These are phyloP conservation scores for Sebastes reedi DNA, from an alignment of 2,797 vertebrate genomes.

Conservation along the genomic window DNA sequence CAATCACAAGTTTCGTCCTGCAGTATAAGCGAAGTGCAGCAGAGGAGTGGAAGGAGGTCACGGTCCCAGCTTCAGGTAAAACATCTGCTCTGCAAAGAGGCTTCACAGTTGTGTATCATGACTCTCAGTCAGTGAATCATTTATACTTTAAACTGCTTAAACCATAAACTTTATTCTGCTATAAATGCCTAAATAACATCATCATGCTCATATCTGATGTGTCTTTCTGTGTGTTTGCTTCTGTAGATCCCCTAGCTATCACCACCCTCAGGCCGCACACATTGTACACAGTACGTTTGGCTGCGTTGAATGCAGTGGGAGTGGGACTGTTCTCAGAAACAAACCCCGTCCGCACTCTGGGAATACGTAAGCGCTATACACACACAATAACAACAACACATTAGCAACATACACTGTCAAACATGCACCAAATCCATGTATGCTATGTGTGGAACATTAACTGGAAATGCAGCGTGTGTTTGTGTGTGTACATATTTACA, in stretches of 20 bases:
- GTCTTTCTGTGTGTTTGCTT: neutral
- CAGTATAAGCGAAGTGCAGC: slow-evolving; percentile 71
- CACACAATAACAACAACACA: neutral
- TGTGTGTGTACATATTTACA: neutral
- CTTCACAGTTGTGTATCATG: neutral
- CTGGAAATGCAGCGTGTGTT: neutral
- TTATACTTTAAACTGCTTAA: neutral
- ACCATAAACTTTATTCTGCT: neutral
- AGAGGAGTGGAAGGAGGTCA: slow-evolving; percentile 64
- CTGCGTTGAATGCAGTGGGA: slow-evolving; percentile 73
- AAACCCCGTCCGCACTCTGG: slow-evolving; percentile 60
- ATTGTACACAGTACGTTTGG: slow-evolving; percentile 73
- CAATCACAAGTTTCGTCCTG: slow-evolving; percentile 71
- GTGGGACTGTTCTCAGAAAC: slow-evolving; percentile 69
- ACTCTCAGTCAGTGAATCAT: neutral
- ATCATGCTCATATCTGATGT: neutral
- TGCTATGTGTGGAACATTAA: neutral
- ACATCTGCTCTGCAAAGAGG: neutral
- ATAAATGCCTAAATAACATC: neutral
- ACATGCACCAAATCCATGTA: neutral
- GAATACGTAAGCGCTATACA: slow-evolving; percentile 70
- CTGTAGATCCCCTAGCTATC: slow-evolving; percentile 61
- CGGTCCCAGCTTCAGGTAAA: slow-evolving; percentile 65
- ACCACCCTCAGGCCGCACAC: slow-evolving; percentile 72
- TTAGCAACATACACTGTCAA: neutral